These are phyloP conservation scores for Sander vitreus DNA, from an alignment of 2,113 vertebrate species.

Conservation along the genomic window DNA sequence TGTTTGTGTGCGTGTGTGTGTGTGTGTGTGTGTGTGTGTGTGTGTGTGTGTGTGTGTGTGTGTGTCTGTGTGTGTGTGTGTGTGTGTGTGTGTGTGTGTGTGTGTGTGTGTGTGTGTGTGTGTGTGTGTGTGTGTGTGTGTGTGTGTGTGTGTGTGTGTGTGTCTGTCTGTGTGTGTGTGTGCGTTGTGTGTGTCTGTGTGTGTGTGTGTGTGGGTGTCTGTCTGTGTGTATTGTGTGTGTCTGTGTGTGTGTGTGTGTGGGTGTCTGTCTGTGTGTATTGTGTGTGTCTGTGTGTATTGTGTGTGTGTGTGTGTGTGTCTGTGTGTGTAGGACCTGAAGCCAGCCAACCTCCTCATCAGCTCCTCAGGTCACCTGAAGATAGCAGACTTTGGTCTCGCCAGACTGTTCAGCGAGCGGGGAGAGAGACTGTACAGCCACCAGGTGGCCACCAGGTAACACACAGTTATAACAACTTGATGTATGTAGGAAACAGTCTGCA, in stretches of 20 bases:
- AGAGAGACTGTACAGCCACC: constrained; percentile 91
- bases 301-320: background rate
- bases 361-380: constrained; percentile 91
- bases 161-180: background rate
- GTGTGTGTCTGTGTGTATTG: too few species aligned
- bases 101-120: constrained; percentile 2
- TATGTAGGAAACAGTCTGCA: too few species aligned
- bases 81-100: background rate
- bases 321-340: constrained; percentile 89
- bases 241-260: background rate
- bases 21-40: constrained; percentile 1
- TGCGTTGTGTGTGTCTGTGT: background rate
- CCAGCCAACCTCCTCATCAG: constrained; percentile 94
- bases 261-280: background rate
- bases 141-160: background rate
- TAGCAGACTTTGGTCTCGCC: constrained; percentile 91
- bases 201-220: background rate
- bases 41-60: constrained; percentile 11
- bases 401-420: constrained; percentile 83
- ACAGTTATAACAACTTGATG: too few species aligned
- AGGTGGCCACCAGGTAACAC: constrained; percentile 91
- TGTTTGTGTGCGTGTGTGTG: constrained; percentile 8
- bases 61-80: constrained; percentile 8
- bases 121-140: constrained; percentile 4
- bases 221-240: background rate